phyloP scores from a whole-genome alignment of 2,797 vertebrate species.

The Cryptoprocta ferox region DNA sequence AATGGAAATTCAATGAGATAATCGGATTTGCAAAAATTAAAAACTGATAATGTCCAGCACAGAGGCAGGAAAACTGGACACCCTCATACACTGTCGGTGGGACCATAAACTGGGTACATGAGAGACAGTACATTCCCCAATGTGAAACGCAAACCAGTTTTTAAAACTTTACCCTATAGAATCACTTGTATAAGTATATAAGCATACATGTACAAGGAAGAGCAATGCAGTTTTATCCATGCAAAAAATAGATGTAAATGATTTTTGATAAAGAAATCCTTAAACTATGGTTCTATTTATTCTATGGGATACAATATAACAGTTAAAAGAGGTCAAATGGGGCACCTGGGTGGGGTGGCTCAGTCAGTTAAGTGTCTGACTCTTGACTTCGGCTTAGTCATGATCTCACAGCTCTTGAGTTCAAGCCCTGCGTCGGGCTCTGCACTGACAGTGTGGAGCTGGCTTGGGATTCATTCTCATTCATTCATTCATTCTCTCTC shows the following conservation, averaged over 20 bases:
- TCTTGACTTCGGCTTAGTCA: no score
- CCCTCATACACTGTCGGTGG: neutral
- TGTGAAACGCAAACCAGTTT: constrained; percentile 19
- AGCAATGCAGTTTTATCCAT: neutral
- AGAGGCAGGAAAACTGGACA: neutral
- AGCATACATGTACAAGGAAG: neutral
- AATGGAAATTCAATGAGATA: constrained; percentile 51
- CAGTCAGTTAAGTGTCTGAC: no score
- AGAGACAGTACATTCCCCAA: neutral
- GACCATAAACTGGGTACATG: neutral
- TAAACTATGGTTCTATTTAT: neutral
- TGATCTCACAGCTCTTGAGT: no score
- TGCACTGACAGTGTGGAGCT: no score
- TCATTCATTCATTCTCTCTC: no score
- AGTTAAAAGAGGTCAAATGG: neutral
- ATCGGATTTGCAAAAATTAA: constrained; percentile 27
- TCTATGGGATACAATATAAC: neutral
- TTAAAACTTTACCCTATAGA: neutral
- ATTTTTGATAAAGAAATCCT: constrained; percentile 29
- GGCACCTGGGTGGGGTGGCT: no score
- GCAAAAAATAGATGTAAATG: neutral
- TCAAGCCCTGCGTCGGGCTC: no score
- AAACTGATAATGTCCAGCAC: neutral
- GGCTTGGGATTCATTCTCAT: no score
- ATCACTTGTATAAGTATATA: neutral